Evolutionary conservation across 2,797 vertebrate species (phyloP).

Genomic region (Anguilla marmorata): DNA sequence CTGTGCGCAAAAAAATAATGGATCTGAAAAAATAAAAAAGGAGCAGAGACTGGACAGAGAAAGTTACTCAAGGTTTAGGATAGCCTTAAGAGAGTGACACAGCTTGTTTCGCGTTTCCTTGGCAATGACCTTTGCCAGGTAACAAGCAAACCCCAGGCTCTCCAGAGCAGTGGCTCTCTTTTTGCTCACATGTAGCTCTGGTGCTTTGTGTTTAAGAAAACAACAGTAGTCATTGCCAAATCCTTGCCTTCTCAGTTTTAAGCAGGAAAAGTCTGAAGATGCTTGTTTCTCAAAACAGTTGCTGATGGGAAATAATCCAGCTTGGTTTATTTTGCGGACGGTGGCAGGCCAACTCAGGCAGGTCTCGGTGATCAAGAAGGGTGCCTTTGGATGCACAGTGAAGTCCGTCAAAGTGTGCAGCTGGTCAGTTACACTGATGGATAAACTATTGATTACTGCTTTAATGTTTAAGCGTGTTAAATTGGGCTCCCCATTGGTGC

Average conservation of each 20-base stretch:
- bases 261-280: too few species aligned
- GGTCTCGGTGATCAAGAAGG: too few species aligned
- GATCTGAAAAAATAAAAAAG: background rate
- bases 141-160: background rate
- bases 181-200: slow-evolving; percentile 9
- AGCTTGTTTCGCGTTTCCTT: background rate
- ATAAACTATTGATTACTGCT: too few species aligned
- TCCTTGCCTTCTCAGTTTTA: background rate
- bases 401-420: too few species aligned
- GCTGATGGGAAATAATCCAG: too few species aligned
- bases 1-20: background rate
- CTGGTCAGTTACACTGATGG: too few species aligned
- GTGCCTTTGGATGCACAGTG: too few species aligned
- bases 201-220: background rate
- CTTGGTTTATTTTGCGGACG: too few species aligned
- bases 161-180: background rate
- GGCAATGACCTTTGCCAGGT: background rate
- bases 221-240: background rate
- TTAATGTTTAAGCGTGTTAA: too few species aligned
- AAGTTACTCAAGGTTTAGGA: background rate
- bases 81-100: background rate
- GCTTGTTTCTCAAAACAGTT: too few species aligned
- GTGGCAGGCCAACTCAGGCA: too few species aligned
- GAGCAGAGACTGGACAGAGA: background rate
- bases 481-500: too few species aligned